Evolutionary conservation across 1,140 invertebrate species (phyloP).

Genomic region (Lordiphosa stackelbergi): DNA sequence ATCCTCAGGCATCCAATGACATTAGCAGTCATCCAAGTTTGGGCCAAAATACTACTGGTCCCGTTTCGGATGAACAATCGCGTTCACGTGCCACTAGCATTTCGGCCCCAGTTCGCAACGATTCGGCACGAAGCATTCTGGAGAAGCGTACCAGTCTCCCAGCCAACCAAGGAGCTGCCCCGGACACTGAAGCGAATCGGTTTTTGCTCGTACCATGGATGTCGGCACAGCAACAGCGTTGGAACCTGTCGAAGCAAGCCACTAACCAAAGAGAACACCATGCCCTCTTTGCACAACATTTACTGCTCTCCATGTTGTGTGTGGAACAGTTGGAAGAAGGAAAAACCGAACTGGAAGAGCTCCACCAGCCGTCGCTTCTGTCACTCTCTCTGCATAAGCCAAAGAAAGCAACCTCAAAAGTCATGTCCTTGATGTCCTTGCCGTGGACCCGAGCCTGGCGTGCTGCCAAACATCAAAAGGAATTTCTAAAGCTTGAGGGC

Average conservation of each 20-base stretch:
- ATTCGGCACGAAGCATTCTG: background rate
- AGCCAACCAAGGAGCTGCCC: too few species aligned
- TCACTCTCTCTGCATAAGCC: background rate
- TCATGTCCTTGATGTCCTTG: constrained; percentile 35
- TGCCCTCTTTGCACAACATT: constrained; percentile 44
- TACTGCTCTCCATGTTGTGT: constrained; percentile 55
- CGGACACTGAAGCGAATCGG: constrained; percentile 12
- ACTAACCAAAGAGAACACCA: constrained; percentile 2
- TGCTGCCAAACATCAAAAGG: background rate
- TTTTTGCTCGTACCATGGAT: constrained; percentile 36
- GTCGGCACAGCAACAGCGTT: constrained; percentile 6
- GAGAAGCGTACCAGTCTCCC: background rate
- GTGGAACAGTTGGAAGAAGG: constrained; percentile 23
- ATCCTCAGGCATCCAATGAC: background rate
- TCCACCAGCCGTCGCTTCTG: background rate
- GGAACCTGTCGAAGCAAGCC: background rate
- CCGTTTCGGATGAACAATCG: constrained; percentile 17
- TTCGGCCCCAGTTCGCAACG: constrained; percentile 3
- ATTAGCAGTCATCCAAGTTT: too few species aligned
- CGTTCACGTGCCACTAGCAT: constrained; percentile 3
- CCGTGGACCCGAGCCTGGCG: constrained; percentile 22
- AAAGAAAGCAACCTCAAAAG: constrained; percentile 10
- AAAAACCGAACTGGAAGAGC: too few species aligned
- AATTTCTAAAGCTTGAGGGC: background rate
- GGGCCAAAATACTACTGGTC: too few species aligned